These are phyloP conservation scores for Styela plicata DNA, from an alignment of 23 tunicate genomes.

Conservation along the genomic window DNA sequence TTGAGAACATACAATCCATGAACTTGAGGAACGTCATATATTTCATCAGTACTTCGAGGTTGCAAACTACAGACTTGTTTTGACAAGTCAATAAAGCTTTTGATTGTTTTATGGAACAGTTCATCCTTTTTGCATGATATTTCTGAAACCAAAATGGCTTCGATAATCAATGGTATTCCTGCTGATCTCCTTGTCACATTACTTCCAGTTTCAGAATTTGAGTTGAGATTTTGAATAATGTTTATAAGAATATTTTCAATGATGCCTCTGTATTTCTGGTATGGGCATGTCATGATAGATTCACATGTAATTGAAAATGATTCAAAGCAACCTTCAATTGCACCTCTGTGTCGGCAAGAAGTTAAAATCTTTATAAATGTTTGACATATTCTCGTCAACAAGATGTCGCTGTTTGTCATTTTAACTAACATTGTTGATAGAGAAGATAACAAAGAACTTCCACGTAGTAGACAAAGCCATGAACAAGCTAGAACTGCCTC, in stretches of 20 bases:
- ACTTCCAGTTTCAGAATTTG: slow-evolving; percentile 23
- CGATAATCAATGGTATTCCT: slow-evolving; percentile 61
- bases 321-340: slow-evolving; percentile 60
- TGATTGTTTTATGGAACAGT: not conserved
- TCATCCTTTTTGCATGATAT: not conserved
- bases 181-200: slow-evolving; percentile 78
- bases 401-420: not conserved
- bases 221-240: not conserved
- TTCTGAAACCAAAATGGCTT: slow-evolving; percentile 56
- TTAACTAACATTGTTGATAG: not conserved
- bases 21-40: slow-evolving; percentile 61
- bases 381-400: slow-evolving; percentile 9
- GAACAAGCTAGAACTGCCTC: slow-evolving; percentile 48
- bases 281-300: slow-evolving; percentile 15
- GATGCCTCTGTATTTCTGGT: not conserved
- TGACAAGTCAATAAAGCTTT: not conserved
- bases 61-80: not conserved
- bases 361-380: slow-evolving; percentile 28
- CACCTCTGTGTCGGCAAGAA: slow-evolving; percentile 77
- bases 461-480: slow-evolving; percentile 63
- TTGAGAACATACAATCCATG: slow-evolving; percentile 62
- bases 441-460: slow-evolving; percentile 34
- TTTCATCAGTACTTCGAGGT: not conserved
- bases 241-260: slow-evolving; percentile 22
- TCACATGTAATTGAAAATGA: slow-evolving; percentile 24